Evolutionary conservation across 2,113 vertebrate genomes (phyloP).

Genomic region (Carlito syrichta): DNA sequence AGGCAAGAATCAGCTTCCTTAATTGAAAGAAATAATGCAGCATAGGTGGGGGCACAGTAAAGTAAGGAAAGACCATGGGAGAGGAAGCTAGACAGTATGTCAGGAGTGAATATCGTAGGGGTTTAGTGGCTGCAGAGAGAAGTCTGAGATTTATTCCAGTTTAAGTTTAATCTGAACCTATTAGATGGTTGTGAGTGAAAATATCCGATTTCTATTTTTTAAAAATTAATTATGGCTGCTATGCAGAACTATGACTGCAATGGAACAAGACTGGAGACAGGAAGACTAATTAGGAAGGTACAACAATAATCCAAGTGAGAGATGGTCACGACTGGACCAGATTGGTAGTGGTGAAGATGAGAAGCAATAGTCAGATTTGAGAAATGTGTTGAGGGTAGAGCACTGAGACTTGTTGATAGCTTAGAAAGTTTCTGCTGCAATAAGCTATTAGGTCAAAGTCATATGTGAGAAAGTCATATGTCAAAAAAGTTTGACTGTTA

Average conservation of each 20-base stretch:
- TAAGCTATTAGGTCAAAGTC: background rate
- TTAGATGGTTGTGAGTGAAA: background rate
- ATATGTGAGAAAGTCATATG: background rate
- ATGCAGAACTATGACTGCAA: background rate
- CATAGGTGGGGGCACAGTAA: background rate
- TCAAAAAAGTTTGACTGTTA: background rate
- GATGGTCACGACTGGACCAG: background rate
- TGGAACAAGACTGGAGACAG: background rate
- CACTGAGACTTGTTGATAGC: background rate
- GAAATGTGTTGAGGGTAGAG: background rate
- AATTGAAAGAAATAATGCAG: background rate
- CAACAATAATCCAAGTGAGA: no score
- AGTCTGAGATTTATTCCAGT: background rate
- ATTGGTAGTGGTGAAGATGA: no score
- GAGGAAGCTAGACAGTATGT: accelerated
- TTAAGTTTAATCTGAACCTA: background rate
- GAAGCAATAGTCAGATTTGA: background rate
- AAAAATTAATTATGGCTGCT: background rate
- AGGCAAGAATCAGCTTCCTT: background rate
- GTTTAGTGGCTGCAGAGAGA: background rate
- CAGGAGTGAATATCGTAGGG: accelerated
- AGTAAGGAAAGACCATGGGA: background rate
- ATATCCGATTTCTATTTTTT: background rate
- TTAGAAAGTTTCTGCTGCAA: background rate
- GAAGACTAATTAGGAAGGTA: background rate